Evolutionary conservation across 2,113 vertebrate genomes (phyloP).

Genomic region (Falco punctatus): DNA sequence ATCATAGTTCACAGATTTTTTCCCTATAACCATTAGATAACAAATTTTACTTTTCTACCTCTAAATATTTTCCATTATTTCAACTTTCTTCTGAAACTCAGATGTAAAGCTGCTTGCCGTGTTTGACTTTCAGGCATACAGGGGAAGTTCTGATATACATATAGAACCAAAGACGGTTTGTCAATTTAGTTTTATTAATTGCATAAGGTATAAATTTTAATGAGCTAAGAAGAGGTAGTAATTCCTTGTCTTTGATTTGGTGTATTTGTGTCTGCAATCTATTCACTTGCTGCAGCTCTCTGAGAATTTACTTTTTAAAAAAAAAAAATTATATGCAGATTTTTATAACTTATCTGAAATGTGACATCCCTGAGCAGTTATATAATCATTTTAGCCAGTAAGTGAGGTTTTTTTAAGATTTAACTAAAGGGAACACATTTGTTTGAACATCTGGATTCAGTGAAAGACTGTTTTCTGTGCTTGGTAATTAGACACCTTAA

Average conservation of each 20-base stretch:
- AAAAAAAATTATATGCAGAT: background rate
- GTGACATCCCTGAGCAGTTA: background rate
- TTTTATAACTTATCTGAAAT: background rate
- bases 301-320: background rate
- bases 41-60: conserved; percentile 6
- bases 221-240: background rate
- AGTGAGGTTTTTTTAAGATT: background rate
- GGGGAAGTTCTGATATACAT: background rate
- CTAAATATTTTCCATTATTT: conserved; percentile 23
- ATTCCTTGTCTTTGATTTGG: background rate
- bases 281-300: background rate
- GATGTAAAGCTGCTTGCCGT: background rate
- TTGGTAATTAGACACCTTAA: background rate
- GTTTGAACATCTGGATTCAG: background rate
- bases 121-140: background rate
- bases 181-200: background rate
- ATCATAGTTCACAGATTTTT: background rate
- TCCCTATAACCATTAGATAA: background rate
- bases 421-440: background rate
- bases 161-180: background rate
- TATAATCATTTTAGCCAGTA: background rate
- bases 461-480: background rate
- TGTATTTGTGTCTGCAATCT: background rate
- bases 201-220: background rate
- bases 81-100: background rate